Base-by-base conservation (phyloP, 2,113 vertebrate species). In the Gadus macrocephalus region DNA sequence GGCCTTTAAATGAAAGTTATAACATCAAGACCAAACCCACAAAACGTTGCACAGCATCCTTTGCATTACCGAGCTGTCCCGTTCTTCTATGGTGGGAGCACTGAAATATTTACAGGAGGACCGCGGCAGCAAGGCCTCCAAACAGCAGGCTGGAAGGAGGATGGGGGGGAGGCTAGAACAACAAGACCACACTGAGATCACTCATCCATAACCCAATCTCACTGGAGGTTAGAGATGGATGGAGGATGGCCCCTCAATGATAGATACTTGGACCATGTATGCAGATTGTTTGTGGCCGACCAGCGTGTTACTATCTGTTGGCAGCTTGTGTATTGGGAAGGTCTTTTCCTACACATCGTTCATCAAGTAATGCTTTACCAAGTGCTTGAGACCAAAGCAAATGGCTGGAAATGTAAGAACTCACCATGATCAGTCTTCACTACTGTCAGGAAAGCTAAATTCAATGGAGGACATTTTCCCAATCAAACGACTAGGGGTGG, bases 71-170 rank as follows among this genome's bases (percentile, higher is more conserved):
- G 62, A 71, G 74, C 20, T 2, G 55, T 53, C 35, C 69, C 16
- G 19, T 71, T 76, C 5, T 1, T 15, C 20, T 11, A 14, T 31
- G 55, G 69, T 2, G 66, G 70, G 28, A 20, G 2, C 16, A 63
- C 64, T 85, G 65, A 85, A 83, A 81, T 83, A 84, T 86, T 69
- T 53, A 86, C 78, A 15, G 8, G 11, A 12, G 62, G 0, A 3
- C 67, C 31, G 59, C 71, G 71, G 69, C 71, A 75, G 79, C 71
- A 82, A 20, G 56, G 64, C 73, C 53, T 63, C 4, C 1, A 62
- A 78, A 53, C 75, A 74, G 79, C 73, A 72, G 72, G 67, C 53
- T 15, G 42, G 66, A 27, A 72, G 11, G 35, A 58, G 19, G 62
- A 2, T 67, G 59, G 11, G 72, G 20, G 61, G 60, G 9, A 20